Conservation (phyloP, 1,140 invertebrate genomes). For the Bombus confusus region DNA sequence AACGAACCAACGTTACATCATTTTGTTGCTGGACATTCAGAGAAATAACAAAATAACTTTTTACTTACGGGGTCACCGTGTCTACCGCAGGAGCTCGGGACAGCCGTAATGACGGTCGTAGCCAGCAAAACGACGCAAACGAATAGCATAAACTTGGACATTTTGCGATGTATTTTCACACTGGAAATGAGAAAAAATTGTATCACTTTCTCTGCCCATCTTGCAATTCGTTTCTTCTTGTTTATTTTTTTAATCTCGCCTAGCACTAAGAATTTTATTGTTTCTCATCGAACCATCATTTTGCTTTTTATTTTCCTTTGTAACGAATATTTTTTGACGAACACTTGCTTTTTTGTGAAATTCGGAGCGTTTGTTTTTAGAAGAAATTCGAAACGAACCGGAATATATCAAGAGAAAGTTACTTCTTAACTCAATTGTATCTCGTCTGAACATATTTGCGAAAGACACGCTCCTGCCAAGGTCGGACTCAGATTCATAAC, state of each 20-base stretch:
- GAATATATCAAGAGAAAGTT: neutral
- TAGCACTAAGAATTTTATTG: neutral
- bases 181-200: constrained; percentile 21
- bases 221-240: too few relatives aligned
- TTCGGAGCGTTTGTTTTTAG: neutral
- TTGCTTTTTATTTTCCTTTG: neutral
- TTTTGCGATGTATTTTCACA: constrained; percentile 41
- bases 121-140: constrained; percentile 61
- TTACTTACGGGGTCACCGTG: constrained; percentile 75
- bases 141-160: constrained; percentile 68
- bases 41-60: neutral
- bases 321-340: neutral
- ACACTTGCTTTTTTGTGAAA: neutral
- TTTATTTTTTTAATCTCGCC: neutral
- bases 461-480: neutral
- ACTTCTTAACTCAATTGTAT: neutral
- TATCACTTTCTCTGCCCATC: neutral
- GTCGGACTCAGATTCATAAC: constrained; percentile 21
- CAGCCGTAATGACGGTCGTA: constrained; percentile 58
- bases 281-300: neutral
- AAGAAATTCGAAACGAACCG: neutral
- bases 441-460: neutral
- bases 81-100: constrained; percentile 51
- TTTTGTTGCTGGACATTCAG: neutral
- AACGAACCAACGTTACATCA: neutral